Conservation (phyloP, 2,797 vertebrate species). For the Dicrostonyx torquatus region DNA sequence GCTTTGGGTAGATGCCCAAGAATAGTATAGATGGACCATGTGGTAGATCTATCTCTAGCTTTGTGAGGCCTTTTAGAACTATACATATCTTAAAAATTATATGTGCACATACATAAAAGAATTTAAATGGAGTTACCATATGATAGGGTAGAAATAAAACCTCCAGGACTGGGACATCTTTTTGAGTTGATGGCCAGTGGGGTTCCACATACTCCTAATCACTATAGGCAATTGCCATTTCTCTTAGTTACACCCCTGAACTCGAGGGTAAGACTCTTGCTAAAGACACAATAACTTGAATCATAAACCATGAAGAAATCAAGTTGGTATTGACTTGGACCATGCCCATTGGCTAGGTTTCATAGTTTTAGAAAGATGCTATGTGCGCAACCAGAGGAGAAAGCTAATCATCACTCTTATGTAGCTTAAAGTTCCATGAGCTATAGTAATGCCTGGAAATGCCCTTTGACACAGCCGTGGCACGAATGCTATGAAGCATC, state of each 20-base stretch:
- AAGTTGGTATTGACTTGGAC: background rate
- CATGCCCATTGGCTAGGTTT: background rate
- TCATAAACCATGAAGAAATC: background rate
- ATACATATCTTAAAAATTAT: background rate
- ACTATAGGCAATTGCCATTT: fast-evolving
- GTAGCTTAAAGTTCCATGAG: background rate
- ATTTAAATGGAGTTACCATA: background rate
- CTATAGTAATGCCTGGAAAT: background rate
- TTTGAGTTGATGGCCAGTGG: background rate
- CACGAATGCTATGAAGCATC: background rate
- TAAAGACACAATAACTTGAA: background rate
- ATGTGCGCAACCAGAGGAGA: background rate
- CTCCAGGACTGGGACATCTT: background rate
- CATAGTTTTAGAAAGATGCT: background rate
- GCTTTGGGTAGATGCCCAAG: background rate
- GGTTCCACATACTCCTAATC: background rate
- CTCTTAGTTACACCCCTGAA: background rate
- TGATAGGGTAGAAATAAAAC: background rate
- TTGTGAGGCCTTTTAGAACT: background rate
- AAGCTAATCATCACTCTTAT: background rate
- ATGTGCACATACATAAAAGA: background rate
- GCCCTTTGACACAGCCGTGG: background rate
- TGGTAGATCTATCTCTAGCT: background rate
- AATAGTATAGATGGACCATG: background rate
- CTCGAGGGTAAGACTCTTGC: background rate